These are phyloP conservation scores for Micrasema minimum DNA, from an alignment of 1,140 invertebrate species.

Conservation along the genomic window DNA sequence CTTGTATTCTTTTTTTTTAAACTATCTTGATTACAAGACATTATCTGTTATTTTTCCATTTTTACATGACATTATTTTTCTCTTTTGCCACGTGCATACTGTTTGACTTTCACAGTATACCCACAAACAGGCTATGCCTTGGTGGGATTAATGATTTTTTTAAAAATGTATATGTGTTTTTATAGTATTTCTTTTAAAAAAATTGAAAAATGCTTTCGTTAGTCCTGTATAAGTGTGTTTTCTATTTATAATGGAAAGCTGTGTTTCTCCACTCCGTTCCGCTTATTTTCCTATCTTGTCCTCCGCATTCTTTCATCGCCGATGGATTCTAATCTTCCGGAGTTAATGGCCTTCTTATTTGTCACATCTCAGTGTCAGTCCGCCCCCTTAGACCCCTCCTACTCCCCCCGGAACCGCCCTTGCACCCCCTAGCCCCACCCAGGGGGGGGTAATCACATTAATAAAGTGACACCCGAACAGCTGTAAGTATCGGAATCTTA, in stretches of 20 bases:
- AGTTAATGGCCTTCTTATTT: slow-evolving; percentile 49
- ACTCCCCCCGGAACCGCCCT: slow-evolving; percentile 1
- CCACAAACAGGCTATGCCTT: too few species aligned
- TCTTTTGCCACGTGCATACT: too few species aligned
- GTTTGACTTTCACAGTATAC: too few species aligned
- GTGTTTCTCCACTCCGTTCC: slow-evolving; percentile 6
- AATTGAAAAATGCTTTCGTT: too few species aligned
- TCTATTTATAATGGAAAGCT: background rate
- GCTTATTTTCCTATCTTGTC: slow-evolving; percentile 27
- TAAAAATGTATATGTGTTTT: too few species aligned
- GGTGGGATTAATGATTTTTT: too few species aligned
- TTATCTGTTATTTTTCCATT: too few species aligned
- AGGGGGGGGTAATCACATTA: slow-evolving; percentile 37
- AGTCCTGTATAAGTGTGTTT: too few species aligned
- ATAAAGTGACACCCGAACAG: slow-evolving; percentile 36
- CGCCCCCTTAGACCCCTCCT: slow-evolving; percentile 3
- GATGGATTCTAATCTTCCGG: slow-evolving; percentile 43
- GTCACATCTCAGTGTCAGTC: slow-evolving; percentile 48
- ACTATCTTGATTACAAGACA: too few species aligned
- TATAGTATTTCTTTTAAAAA: too few species aligned
- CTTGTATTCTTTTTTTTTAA: too few species aligned
- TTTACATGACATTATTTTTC: too few species aligned
- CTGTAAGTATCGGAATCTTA: slow-evolving; percentile 31
- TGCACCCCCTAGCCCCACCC: background rate
- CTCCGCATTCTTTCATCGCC: slow-evolving; percentile 33